Evolutionary conservation across 1,140 invertebrate genomes (phyloP), one percentile per base, ranked within the genome.

Genomic region (Drosophila prosaltans): DNA sequence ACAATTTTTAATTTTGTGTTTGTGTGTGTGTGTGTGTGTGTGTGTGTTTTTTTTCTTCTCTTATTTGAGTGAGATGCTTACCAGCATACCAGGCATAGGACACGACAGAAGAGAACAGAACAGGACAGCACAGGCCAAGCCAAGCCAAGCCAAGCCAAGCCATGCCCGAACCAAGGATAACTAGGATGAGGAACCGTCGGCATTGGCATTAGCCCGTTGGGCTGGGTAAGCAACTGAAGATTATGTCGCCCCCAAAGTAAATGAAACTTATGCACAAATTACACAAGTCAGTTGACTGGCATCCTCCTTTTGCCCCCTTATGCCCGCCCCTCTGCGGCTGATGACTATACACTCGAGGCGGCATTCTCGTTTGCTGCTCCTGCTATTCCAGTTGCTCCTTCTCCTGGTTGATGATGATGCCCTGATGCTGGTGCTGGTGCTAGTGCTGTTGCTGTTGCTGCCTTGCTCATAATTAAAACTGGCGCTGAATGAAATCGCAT

Each of bases 211-310:
- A 86, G 83, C 83, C 45, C 82, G 62, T 54, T 45, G 78, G 82
- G 65, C 84, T 64, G 83, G 76, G 76, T 66, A 69, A 81, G 74
- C 71, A 77, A 76, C 83, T 83, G 76, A 80, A 80, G 83, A 88
- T 89, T 89, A 89, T 89, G 83, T 83, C 83, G 84, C 80, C 84
- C 80, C 75, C 69, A 90, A 90, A 81, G 84, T 84, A 89, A 89
- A 89, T 89, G 81, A 89, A 89, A 89, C 84, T 89, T 89, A 76
- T 89, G 84, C 84, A 79, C 74, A 89, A 89, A 89, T 89, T 89
- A 89, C 86, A 89, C 84, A 89, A 90, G 81, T 81, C 84, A 84
- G 78, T 80, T 78, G 80, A 72, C 73, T 67, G 73, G 67, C 67
- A 78, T 72, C 54, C 68, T 65, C 57, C 6, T 16, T 39, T 10